Percentiles rank a stretch among this genome's conserved stretches.
Evolutionary conservation across 2,797 vertebrate species (phyloP).

Genomic region (Tiaroga cobitis): DNA sequence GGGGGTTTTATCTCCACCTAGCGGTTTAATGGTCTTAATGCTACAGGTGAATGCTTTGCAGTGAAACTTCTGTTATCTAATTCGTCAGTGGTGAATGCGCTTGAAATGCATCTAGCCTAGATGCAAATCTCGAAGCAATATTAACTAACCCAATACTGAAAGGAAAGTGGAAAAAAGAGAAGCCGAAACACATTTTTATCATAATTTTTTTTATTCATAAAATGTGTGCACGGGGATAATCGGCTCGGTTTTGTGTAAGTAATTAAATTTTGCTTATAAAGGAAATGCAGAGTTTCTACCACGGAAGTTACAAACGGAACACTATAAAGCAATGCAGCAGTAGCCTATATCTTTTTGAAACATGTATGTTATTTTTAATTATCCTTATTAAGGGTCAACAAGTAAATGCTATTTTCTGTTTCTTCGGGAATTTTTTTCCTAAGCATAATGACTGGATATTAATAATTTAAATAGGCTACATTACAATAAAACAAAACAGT

Average conservation of each 20-base stretch:
- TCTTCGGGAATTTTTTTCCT: not conserved
- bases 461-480: not conserved
- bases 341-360: not conserved
- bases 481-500: not conserved
- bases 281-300: not conserved
- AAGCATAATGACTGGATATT: not conserved
- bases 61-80: not conserved
- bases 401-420: not conserved
- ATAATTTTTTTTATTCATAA: not conserved
- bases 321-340: not conserved
- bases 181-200: not conserved
- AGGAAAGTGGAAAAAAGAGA: not conserved
- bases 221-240: not conserved
- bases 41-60: not conserved
- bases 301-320: not conserved
- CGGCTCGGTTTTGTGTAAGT: no score
- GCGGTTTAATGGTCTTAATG: constrained; percentile 39
- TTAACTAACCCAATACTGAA: not conserved
- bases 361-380: not conserved
- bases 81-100: not conserved
- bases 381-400: not conserved
- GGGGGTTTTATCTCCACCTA: constrained; percentile 64
- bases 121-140: not conserved
- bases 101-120: not conserved
- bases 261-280: not conserved